Evolutionary conservation across 2,797 vertebrate species (phyloP).

Genomic region (Sebastes hubbsi): DNA sequence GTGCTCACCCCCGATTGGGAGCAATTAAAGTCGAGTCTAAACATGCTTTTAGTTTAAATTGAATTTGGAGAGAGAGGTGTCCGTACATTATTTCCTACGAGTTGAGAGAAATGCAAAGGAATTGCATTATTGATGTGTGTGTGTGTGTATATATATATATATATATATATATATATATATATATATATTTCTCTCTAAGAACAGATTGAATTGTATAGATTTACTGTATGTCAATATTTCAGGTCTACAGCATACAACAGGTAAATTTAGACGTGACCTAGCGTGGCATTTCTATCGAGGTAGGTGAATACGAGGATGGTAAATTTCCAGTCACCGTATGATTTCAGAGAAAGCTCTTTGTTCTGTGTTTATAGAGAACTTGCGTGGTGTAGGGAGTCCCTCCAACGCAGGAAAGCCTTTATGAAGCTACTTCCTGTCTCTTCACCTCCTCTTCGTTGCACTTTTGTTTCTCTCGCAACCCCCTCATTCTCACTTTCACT

Average conservation of each 20-base stretch:
- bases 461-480: constrained; percentile 80
- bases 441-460: constrained; percentile 76
- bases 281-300: constrained; percentile 23
- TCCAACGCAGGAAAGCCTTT: constrained; percentile 85
- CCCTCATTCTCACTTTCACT: constrained; percentile 82
- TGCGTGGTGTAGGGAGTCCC: constrained; percentile 72
- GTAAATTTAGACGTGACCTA: constrained; percentile 8
- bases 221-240: background rate
- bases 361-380: constrained; percentile 56
- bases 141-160: background rate
- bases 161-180: background rate
- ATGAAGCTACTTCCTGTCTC: constrained; percentile 78
- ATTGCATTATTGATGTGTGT: background rate
- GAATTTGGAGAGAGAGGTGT: background rate
- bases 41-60: constrained; percentile 20
- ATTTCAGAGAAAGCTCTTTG: constrained; percentile 67
- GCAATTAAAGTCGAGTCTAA: constrained; percentile 59
- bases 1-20: constrained; percentile 68
- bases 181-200: background rate
- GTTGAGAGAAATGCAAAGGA: background rate
- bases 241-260: background rate
- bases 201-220: background rate
- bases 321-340: constrained; percentile 63
- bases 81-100: background rate
- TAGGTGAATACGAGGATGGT: constrained; percentile 31